Evolutionary conservation across 37 sponge, comb jelly and placozoan genomes (phyloP).

Genomic region (Ephydatia muelleri): DNA sequence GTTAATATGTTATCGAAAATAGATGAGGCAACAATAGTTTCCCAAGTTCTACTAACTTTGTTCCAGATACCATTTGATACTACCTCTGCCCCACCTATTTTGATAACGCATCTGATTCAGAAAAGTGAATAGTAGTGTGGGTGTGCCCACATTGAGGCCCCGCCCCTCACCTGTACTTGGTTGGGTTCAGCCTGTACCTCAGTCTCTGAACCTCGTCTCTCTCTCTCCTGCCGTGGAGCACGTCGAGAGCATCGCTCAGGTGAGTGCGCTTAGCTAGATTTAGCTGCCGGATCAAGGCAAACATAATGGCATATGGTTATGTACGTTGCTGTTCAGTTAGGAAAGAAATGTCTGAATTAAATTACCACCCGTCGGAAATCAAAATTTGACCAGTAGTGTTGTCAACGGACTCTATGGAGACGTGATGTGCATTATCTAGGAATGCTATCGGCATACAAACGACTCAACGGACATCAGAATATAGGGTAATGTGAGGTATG

Average conservation of each 20-base stretch:
- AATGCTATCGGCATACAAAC: too few relatives aligned
- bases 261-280: neutral
- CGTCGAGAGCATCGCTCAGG: neutral
- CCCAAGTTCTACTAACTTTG: neutral
- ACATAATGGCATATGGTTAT: neutral
- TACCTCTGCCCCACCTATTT: too few relatives aligned
- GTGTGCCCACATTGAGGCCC: neutral
- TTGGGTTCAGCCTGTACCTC: constrained; percentile 56
- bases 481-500: too few relatives aligned
- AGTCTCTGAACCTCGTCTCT: constrained; percentile 49
- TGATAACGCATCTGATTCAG: too few relatives aligned
- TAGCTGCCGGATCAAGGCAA: neutral
- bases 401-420: too few relatives aligned
- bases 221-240: constrained; percentile 46
- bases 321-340: neutral
- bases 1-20: neutral
- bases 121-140: neutral
- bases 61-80: too few relatives aligned
- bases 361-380: too few relatives aligned
- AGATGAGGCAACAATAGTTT: neutral
- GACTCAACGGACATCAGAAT: too few relatives aligned
- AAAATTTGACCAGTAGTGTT: too few relatives aligned
- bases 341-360: neutral
- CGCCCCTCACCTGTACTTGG: constrained; percentile 56
- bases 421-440: too few relatives aligned